These are phyloP conservation scores for Trinorchestia longiramus DNA, from an alignment of 1,140 invertebrate species.

Conservation along the genomic window DNA sequence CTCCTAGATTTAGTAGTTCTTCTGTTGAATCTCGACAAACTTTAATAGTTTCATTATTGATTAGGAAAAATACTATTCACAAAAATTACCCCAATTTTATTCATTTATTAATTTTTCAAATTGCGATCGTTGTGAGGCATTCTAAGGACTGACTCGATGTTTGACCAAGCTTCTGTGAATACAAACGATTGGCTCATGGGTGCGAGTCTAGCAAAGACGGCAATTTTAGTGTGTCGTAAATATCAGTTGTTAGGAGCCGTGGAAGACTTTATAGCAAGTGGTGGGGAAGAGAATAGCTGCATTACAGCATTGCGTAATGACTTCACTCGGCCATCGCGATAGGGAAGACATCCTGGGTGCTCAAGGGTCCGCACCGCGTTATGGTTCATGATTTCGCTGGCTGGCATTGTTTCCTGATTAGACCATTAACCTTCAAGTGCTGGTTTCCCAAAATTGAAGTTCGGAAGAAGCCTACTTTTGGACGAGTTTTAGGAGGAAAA, in stretches of 20 bases:
- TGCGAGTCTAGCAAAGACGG: background rate
- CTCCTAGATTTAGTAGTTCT: too few species aligned
- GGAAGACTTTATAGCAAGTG: constrained; percentile 38
- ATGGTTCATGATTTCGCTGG: background rate
- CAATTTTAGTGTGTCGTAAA: constrained; percentile 11
- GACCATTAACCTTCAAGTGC: constrained; percentile 11
- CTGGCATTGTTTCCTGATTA: constrained; percentile 13
- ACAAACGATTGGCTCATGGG: background rate
- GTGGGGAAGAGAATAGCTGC: constrained; percentile 1
- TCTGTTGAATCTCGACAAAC: too few species aligned
- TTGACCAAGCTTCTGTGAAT: background rate
- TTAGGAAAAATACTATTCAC: too few species aligned
- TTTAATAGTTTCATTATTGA: too few species aligned
- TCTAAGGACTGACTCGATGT: background rate
- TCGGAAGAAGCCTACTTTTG: background rate
- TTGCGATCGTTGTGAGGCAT: too few species aligned
- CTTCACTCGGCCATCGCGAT: constrained; percentile 31
- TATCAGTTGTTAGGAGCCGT: constrained; percentile 20
- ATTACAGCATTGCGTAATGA: constrained; percentile 16
- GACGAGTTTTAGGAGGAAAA: background rate
- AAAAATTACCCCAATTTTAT: too few species aligned
- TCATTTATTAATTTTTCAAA: background rate
- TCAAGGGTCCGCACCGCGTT: background rate
- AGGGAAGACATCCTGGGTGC: background rate
- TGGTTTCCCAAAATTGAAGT: constrained; percentile 16